Evolutionary conservation across 2,888 invertebrate genomes (phyloP), one percentile per base, ranked within the genome.

Genomic region (Hirtodrosophila histrioides): DNA sequence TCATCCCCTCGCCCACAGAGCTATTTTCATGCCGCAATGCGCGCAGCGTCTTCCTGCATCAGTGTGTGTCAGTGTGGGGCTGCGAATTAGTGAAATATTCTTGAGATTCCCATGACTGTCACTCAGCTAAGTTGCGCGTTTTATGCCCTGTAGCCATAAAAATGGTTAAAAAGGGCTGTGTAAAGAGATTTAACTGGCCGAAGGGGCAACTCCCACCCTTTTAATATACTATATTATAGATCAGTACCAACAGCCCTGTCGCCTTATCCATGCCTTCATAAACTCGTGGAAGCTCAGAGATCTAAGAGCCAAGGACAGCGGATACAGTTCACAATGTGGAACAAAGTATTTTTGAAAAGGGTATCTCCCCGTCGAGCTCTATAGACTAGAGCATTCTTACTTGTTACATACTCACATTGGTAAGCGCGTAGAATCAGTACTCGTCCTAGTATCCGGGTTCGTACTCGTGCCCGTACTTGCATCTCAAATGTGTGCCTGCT

Each of bases 1-100:
- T 7, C 0, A 8, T 1, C 31, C 4, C 9, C 7, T 39, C 4
- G 8, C 33, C 7, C 49, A 12, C 55, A 29, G 24, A 35, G 43
- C 46, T 56, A 57, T 45, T 75, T 58, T 61, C 78, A 51, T 33
- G 50, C 56, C 64, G 36, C 64, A 44, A 48, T 63, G 68, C 68
- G 69, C 54, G 56, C 39, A 45, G 69, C 49, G 23, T 66, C 62
- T 75, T 69, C 71, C 70, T 73, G 67, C 53, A 65, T 67, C 27
- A 36, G 29, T 31, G 48, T 57, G 44, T 44, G 53, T 33, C 36
- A 6, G 27, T 31, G 31, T 9, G 36, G 31, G 41, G 33, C 37
- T 45, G 79, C 57, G 87, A 81, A 86, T 84, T 81, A 81, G 85
- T 81, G 85, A 74, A 84, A 69, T 79, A 69, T 85, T 69, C 87